These are phyloP conservation scores for Hirtodrosophila histrioides DNA, from an alignment of 2,888 invertebrate genomes.

Conservation along the genomic window DNA sequence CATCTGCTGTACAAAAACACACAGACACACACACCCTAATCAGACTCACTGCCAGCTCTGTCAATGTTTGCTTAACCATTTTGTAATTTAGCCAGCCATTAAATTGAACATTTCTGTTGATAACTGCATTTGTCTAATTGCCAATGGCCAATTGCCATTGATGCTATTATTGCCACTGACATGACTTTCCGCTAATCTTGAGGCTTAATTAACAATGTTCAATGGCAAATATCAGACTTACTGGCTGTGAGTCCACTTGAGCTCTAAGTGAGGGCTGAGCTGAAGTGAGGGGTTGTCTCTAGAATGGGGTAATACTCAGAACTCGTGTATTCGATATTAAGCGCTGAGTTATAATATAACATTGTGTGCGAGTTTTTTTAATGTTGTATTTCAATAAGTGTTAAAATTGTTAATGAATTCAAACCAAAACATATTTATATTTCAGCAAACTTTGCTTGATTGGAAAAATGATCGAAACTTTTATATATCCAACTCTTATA, in stretches of 20 bases:
- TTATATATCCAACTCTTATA: no score
- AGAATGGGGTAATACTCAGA: not conserved
- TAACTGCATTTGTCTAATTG: constrained; percentile 46
- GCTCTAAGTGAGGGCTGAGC: not conserved
- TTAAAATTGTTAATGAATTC: no score
- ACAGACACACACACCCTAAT: not conserved
- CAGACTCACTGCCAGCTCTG: not conserved
- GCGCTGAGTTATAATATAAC: no score
- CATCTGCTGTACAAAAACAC: constrained; percentile 7
- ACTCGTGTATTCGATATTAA: no score
- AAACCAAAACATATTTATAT: no score
- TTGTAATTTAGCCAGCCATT: constrained; percentile 39
- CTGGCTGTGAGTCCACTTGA: no score
- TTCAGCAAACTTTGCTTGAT: no score
- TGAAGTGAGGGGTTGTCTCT: constrained; percentile 12
- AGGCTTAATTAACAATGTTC: constrained; percentile 41
- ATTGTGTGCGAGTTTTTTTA: no score
- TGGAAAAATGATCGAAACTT: no score
- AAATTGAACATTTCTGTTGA: constrained; percentile 39
- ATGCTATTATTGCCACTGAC: constrained; percentile 18
- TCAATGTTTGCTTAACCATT: constrained; percentile 38
- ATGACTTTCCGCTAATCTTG: constrained; percentile 60
- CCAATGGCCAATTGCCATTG: constrained; percentile 1
- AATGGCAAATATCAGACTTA: constrained; percentile 10
- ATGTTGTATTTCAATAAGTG: no score